These are phyloP conservation scores for Tetramorium parvispinum DNA, from an alignment of 1,140 invertebrate species.

Conservation along the genomic window DNA sequence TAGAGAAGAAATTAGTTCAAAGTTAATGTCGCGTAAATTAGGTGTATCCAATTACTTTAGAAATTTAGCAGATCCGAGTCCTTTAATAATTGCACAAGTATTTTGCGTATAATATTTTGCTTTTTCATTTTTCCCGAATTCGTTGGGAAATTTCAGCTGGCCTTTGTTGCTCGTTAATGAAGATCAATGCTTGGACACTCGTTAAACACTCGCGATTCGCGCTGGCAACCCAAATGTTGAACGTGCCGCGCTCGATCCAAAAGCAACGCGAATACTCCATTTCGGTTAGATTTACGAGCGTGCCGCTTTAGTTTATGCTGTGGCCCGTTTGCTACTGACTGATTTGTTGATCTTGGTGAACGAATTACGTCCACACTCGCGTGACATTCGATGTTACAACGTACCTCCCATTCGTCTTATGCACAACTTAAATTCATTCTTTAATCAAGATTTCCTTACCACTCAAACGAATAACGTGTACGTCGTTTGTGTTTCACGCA, in stretches of 20 bases:
- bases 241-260: not conserved
- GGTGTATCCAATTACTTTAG: not conserved
- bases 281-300: constrained; percentile 23
- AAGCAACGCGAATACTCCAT: constrained; percentile 14
- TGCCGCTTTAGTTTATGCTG: constrained; percentile 19
- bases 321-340: not conserved
- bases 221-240: constrained; percentile 3
- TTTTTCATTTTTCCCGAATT: not conserved
- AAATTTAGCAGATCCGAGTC: not conserved
- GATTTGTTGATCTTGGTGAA: constrained; percentile 37
- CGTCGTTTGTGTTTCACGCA: not conserved
- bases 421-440: not conserved
- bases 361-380: not conserved
- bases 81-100: too few relatives aligned
- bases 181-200: constrained; percentile 30
- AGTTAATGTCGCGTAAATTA: not conserved
- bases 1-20: not conserved
- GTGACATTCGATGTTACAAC: not conserved
- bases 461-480: not conserved
- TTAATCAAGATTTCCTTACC: not conserved
- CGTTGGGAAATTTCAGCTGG: not conserved
- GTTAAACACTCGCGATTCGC: constrained; percentile 1
- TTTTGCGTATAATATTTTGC: not conserved
- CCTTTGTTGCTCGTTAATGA: constrained; percentile 1
- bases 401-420: not conserved